phyloP scores from a whole-genome alignment of 1,140 invertebrate genomes.

The Trichonephila clavipes region DNA sequence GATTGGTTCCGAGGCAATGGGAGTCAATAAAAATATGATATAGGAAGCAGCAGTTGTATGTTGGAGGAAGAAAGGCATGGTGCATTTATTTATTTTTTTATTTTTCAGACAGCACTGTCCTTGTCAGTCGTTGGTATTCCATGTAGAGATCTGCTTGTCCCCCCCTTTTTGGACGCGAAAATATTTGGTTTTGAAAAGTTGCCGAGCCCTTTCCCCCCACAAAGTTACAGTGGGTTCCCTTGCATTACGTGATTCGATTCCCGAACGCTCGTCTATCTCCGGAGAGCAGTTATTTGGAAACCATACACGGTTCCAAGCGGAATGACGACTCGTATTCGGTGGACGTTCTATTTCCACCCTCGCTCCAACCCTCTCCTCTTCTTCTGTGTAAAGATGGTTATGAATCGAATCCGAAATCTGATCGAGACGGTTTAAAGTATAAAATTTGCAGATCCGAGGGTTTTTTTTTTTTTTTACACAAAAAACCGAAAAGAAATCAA shows the following conservation, averaged over 20 bases:
- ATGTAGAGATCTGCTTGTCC: background rate
- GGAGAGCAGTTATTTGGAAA: constrained; percentile 49
- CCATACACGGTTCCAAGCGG: constrained; percentile 19
- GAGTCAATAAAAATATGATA: constrained; percentile 75
- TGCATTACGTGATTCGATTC: constrained; percentile 57
- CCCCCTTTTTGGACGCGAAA: background rate
- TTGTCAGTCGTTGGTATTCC: constrained; percentile 59
- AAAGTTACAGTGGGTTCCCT: constrained; percentile 10
- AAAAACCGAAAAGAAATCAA: too few relatives aligned
- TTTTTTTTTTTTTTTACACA: background rate
- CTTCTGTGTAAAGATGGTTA: background rate
- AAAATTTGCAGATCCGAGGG: background rate
- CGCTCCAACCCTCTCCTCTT: background rate
- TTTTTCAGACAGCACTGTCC: background rate
- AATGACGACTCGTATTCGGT: constrained; percentile 1
- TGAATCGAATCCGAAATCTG: constrained; percentile 30
- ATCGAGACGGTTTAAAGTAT: background rate
- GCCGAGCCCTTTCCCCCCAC: background rate
- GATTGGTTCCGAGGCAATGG: constrained; percentile 66
- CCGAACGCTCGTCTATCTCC: constrained; percentile 29
- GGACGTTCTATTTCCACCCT: background rate
- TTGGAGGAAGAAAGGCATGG: background rate
- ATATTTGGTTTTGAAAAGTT: constrained; percentile 74
- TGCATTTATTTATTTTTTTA: too few relatives aligned
- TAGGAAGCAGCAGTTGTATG: constrained; percentile 7